Evolutionary conservation across 2,797 vertebrate genomes (phyloP).

Genomic region (Tympanoctomys barrerae): DNA sequence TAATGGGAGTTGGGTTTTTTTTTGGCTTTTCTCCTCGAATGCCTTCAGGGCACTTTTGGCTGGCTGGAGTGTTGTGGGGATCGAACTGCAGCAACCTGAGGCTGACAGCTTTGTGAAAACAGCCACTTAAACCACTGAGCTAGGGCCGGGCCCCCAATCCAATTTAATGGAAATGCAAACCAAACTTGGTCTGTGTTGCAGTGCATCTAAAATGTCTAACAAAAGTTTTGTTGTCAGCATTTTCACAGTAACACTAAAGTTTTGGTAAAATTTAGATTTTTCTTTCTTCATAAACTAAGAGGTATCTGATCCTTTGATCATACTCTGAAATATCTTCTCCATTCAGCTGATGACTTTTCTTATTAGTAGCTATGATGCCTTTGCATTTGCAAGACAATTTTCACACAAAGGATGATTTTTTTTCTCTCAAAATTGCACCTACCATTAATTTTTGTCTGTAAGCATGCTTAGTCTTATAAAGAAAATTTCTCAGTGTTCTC

Average conservation of each 20-base stretch:
- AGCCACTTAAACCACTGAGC: too few species aligned
- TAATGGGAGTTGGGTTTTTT: too few species aligned
- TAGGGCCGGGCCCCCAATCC: too few species aligned
- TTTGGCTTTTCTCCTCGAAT: too few species aligned
- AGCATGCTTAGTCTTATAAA: background rate
- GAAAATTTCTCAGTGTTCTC: background rate
- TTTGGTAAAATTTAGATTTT: conserved; percentile 37
- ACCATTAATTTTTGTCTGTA: background rate
- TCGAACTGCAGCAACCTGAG: too few species aligned
- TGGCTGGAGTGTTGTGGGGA: too few species aligned
- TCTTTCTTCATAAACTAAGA: conserved; percentile 4
- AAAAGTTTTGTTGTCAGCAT: background rate
- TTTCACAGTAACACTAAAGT: conserved; percentile 10
- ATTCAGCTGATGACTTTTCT: background rate
- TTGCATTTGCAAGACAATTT: background rate
- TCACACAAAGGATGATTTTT: conserved; percentile 3
- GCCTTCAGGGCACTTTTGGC: too few species aligned
- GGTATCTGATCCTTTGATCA: background rate
- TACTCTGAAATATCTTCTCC: background rate
- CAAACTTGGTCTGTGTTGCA: too few species aligned
- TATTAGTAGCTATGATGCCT: conserved; percentile 11
- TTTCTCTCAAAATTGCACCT: background rate
- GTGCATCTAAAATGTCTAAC: background rate
- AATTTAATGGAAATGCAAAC: background rate
- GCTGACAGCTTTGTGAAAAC: too few species aligned